phyloP scores from a whole-genome alignment of 2,797 vertebrate genomes.

The Crenichthys baileyi region DNA sequence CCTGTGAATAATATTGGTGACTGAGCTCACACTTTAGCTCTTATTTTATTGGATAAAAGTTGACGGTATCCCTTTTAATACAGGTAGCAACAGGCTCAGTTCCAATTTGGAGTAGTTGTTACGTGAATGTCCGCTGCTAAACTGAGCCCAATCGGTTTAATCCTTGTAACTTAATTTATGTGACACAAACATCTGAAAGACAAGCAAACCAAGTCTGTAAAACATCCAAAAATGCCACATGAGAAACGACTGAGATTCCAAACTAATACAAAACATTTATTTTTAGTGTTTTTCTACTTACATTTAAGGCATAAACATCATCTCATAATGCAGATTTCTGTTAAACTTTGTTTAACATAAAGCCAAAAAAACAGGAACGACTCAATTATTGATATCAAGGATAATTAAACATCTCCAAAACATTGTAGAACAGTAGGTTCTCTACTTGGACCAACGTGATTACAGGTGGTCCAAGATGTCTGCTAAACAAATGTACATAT shows the following conservation, averaged over 20 bases:
- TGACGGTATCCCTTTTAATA: background rate
- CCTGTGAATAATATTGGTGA: background rate
- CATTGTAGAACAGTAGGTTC: too few relatives aligned
- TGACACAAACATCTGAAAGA: background rate
- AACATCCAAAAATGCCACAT: background rate
- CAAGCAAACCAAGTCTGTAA: background rate
- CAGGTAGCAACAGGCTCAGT: background rate
- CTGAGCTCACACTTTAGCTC: conserved; percentile 1
- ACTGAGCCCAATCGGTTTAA: background rate
- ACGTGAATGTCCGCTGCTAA: background rate
- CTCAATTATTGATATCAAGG: background rate
- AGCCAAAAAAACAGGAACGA: background rate
- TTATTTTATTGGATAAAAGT: conserved; percentile 8
- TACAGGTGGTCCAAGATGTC: background rate
- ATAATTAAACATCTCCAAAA: background rate
- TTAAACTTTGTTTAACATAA: background rate
- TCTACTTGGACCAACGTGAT: background rate
- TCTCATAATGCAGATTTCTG: too few relatives aligned
- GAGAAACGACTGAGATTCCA: background rate
- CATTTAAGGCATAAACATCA: background rate
- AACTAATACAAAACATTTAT: background rate
- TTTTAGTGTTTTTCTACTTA: background rate
- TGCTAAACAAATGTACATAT: too few relatives aligned
- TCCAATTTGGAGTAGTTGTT: background rate
- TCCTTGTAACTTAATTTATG: background rate